These are phyloP conservation scores for Poecile atricapillus DNA, from an alignment of 2,113 vertebrate genomes.

Conservation along the genomic window DNA sequence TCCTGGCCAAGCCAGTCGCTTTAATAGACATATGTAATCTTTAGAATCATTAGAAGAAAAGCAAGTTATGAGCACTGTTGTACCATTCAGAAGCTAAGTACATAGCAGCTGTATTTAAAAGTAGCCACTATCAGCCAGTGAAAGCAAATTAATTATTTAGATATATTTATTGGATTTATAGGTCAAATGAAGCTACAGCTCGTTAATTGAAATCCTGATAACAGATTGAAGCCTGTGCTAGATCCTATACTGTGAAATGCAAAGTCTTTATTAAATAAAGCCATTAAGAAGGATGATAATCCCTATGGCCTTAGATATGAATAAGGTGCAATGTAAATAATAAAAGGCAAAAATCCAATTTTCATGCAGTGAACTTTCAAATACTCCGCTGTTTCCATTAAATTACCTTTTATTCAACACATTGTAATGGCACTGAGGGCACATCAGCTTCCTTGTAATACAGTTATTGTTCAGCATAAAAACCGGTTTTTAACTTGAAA, in stretches of 20 bases:
- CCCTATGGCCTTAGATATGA: constrained; percentile 57
- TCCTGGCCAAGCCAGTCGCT: not conserved
- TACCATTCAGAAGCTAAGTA: not conserved
- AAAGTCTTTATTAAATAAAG: constrained; percentile 64
- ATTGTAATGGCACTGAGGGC: not conserved
- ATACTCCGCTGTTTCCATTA: constrained; percentile 39
- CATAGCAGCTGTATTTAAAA: not conserved
- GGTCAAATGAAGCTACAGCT: constrained; percentile 1
- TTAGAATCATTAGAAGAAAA: not conserved
- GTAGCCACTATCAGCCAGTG: not conserved
- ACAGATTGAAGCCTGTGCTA: not conserved
- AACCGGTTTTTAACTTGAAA: constrained; percentile 23
- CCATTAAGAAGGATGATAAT: constrained; percentile 50
- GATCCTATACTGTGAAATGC: constrained; percentile 38
- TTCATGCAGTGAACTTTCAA: constrained; percentile 61
- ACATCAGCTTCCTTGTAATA: constrained; percentile 29
- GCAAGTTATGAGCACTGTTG: not conserved
- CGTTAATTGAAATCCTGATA: constrained; percentile 51
- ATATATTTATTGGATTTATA: constrained; percentile 52
- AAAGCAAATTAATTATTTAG: constrained; percentile 55
- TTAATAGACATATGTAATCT: not conserved
- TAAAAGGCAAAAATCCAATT: constrained; percentile 68
- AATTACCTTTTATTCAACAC: constrained; percentile 51
- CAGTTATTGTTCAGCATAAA: constrained; percentile 37
- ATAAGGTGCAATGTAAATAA: constrained; percentile 65